Conservation (phyloP, 2,888 invertebrate genomes). For the Temnothorax unifasciatus region DNA sequence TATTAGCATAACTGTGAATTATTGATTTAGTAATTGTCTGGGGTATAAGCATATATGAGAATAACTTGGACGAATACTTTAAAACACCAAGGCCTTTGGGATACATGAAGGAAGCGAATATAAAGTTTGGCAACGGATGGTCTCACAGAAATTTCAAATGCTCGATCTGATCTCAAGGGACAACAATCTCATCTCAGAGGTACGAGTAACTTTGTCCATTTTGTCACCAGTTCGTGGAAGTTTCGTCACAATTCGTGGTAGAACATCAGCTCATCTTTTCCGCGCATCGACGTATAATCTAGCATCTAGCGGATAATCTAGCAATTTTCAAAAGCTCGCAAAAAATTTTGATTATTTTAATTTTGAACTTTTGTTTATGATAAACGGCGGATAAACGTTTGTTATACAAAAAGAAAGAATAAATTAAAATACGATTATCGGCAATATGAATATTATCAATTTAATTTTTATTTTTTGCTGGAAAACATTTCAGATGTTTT, state of each 20-base stretch:
- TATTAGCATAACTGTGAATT: neutral
- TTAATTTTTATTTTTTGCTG: slow-evolving; percentile 1
- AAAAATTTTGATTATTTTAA: neutral
- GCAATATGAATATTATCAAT: neutral
- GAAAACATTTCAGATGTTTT: slow-evolving; percentile 7
- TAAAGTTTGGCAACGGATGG: slow-evolving; percentile 25
- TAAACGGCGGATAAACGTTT: neutral
- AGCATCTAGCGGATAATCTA: neutral
- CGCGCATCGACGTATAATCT: neutral
- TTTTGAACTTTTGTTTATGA: neutral
- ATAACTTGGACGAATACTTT: slow-evolving; percentile 1
- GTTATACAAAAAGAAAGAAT: neutral
- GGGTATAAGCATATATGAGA: neutral
- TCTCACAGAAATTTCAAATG: slow-evolving; percentile 31
- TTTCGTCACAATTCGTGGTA: slow-evolving; percentile 61
- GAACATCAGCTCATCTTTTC: slow-evolving; percentile 33
- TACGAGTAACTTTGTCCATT: slow-evolving; percentile 70
- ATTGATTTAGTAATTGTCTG: slow-evolving; percentile 24
- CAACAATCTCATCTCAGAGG: slow-evolving; percentile 65
- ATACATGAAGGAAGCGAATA: neutral
- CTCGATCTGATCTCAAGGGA: slow-evolving; percentile 60
- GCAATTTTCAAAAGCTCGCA: neutral
- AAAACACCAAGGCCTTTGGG: neutral
- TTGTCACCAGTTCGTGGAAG: slow-evolving; percentile 57
- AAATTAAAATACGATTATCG: neutral